Conservation (phyloP, 2,113 vertebrate species). For the Fulmarus glacialis region DNA sequence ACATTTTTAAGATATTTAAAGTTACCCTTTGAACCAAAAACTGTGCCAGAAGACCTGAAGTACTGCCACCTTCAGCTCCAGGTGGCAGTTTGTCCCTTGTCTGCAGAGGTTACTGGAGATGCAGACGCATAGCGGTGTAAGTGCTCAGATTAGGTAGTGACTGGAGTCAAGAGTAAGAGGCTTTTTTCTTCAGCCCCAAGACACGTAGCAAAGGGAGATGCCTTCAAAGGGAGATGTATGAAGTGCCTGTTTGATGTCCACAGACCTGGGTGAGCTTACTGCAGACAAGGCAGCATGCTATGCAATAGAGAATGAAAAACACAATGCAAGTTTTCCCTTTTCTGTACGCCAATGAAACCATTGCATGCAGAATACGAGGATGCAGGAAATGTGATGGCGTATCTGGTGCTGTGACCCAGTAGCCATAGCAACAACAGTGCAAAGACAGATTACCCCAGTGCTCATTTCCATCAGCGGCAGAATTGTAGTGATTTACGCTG, state of each 20-base stretch:
- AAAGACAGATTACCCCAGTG: not conserved
- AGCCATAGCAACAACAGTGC: constrained; percentile 47
- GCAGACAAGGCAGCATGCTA: not conserved
- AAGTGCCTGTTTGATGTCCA: not conserved
- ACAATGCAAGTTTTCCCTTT: not conserved
- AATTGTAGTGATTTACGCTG: not conserved
- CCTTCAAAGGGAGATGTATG: not conserved
- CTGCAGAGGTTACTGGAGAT: not conserved
- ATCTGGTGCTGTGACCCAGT: constrained; percentile 17
- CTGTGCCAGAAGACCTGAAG: not conserved
- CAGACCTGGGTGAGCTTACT: not conserved
- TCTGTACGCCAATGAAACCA: not conserved
- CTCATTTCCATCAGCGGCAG: not conserved
- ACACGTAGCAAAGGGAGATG: not conserved
- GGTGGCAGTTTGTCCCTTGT: not conserved
- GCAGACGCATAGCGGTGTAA: not conserved
- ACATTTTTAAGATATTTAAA: not conserved
- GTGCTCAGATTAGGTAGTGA: not conserved
- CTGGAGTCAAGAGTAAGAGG: not conserved
- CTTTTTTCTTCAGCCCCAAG: not conserved
- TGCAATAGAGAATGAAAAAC: not conserved
- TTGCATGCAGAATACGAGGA: not conserved
- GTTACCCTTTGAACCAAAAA: not conserved
- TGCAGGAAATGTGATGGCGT: not conserved
- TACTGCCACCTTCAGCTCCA: not conserved